Evolutionary conservation across 2,113 vertebrate species (phyloP), one percentile per base, ranked within the genome.

Genomic region (Campylomormyrus tamandua): DNA sequence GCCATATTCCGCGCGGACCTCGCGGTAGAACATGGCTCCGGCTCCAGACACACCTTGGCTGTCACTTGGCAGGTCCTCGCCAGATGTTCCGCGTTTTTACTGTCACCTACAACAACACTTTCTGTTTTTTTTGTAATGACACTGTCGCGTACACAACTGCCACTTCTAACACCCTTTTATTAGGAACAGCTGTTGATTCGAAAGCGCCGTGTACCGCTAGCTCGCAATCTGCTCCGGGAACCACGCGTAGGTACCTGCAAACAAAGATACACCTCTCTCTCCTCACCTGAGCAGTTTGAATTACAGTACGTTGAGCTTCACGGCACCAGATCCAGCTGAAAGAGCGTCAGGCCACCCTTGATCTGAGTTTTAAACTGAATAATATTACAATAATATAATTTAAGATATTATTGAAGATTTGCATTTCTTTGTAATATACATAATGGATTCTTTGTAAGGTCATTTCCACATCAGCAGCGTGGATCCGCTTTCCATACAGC

Each of bases 111-210:
- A 91, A 92, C 89, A 93, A 91, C 92, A 90, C 89, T 93, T 93
- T 80, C 35, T 92, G 91, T 90, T 87, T 66, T 74, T 92, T 92
- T 90, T 56, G 85, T 39, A 53, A 53, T 50, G 50, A 53, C 85
- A 87, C 50, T 53, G 85, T 89, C 70, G 91, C 53, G 21, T 19
- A 89, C 86, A 90, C 93, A 95, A 83, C 90, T 95, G 93, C 94
- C 94, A 94, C 93, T 91, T 93, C 88, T 93, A 95, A 93, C 95
- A 95, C 93, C 90, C 93, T 92, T 93, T 95, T 95, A 95, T 95
- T 94, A 95, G 93, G 95, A 95, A 91, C 94, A 95, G 94, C 94
- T 95, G 94, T 94, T 94, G 92, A 94, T 94, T 94, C 93, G 92
- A 93, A 92, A 90, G 89, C n/a, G 85, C 92, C 92, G 92, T 93